A percentile compares a stretch with the other conserved stretches of the same genome.
These are phyloP conservation scores for Dasyurus viverrinus DNA, from an alignment of 2,113 vertebrate species.

Conservation along the genomic window DNA sequence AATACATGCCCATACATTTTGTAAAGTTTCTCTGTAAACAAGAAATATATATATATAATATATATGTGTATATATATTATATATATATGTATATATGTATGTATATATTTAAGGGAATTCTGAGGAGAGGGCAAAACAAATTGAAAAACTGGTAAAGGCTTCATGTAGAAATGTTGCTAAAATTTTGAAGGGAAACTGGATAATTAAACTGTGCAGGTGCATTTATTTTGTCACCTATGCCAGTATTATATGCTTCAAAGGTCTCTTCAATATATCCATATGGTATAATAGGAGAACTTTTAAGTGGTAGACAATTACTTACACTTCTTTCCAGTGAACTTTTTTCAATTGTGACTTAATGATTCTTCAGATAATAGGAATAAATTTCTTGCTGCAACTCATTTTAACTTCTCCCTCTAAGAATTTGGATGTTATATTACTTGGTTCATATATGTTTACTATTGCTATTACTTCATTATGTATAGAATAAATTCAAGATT, in stretches of 20 bases:
- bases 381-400: not conserved
- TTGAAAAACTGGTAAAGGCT: not conserved
- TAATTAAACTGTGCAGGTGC: not conserved
- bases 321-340: not conserved
- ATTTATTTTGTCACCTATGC: not conserved
- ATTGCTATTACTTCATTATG: too few relatives aligned
- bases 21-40: not conserved
- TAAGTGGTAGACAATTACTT: not conserved
- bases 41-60: not conserved
- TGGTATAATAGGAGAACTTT: not conserved
- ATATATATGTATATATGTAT: not conserved
- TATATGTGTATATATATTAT: not conserved
- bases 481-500: not conserved
- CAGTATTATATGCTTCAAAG: conserved; percentile 8
- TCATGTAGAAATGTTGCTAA: too few relatives aligned
- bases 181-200: too few relatives aligned
- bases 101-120: too few relatives aligned
- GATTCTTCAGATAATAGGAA: not conserved
- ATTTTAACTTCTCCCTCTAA: too few relatives aligned
- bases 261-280: not conserved
- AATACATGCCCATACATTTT: not conserved
- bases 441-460: too few relatives aligned
- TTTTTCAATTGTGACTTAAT: not conserved
- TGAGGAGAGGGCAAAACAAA: too few relatives aligned
- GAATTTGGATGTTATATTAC: too few relatives aligned